Conservation (phyloP, 2,888 invertebrate genomes). For the Epirrhoe alternata region DNA sequence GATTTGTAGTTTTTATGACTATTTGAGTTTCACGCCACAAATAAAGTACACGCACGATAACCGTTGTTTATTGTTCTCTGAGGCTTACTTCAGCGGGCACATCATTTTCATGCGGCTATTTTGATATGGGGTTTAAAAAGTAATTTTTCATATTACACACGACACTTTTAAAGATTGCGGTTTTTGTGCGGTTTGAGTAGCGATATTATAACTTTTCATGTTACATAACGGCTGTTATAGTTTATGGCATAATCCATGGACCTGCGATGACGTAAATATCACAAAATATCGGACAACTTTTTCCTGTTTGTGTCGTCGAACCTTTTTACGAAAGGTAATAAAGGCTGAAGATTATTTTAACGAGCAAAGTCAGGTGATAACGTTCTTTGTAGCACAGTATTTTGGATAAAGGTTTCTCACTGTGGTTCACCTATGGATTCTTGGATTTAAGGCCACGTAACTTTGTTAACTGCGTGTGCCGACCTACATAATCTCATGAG, state of each 20-base stretch:
- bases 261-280: neutral
- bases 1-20: constrained; percentile 43
- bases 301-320: neutral
- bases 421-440: neutral
- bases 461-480: no score
- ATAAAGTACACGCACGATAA: constrained; percentile 39
- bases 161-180: neutral
- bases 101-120: constrained; percentile 25
- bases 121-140: constrained; percentile 24
- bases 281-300: neutral
- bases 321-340: neutral
- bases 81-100: constrained; percentile 26
- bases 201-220: neutral
- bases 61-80: constrained; percentile 37
- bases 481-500: no score
- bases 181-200: neutral
- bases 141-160: constrained; percentile 9
- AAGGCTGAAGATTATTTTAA: neutral
- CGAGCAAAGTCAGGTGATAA: neutral
- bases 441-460: no score
- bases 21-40: constrained; percentile 38
- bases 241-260: neutral
- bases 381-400: neutral
- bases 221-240: neutral
- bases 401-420: neutral